phyloP scores from a whole-genome alignment of 2,113 vertebrate genomes.

The Heliornis fulica region DNA sequence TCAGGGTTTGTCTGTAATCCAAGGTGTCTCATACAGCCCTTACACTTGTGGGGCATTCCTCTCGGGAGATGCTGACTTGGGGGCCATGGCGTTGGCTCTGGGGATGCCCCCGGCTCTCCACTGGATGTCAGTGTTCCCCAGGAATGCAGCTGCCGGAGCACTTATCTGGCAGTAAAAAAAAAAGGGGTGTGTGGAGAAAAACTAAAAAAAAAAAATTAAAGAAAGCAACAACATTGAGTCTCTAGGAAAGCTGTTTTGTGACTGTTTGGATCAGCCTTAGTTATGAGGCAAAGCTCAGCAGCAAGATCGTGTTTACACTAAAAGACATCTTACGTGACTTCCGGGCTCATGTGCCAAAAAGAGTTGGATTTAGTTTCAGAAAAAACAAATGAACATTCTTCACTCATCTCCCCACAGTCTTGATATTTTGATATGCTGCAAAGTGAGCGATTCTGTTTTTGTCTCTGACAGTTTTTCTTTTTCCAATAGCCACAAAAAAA shows the following conservation, averaged over 20 bases:
- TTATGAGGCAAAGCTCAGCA: slow-evolving; percentile 42
- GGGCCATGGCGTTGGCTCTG: slow-evolving; percentile 2
- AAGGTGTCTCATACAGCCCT: background rate
- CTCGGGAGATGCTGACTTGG: background rate
- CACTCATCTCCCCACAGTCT: slow-evolving; percentile 41
- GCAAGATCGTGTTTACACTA: slow-evolving; percentile 56
- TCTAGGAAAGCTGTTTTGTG: slow-evolving; percentile 63
- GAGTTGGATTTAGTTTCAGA: slow-evolving; percentile 70
- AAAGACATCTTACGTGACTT: slow-evolving; percentile 58
- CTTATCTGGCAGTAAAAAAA: slow-evolving; percentile 74
- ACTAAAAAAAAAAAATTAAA: slow-evolving; percentile 14
- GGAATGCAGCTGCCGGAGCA: slow-evolving; percentile 66
- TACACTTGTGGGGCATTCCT: background rate
- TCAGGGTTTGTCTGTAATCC: background rate
- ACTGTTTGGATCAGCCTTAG: slow-evolving; percentile 20
- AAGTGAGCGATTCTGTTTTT: slow-evolving; percentile 1
- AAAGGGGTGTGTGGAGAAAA: rapidly evolving
- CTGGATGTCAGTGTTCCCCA: slow-evolving; percentile 82
- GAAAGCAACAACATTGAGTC: slow-evolving; percentile 19
- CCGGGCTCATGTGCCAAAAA: slow-evolving; percentile 30
- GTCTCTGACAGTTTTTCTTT: slow-evolving; percentile 34
- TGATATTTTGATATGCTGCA: slow-evolving; percentile 46
- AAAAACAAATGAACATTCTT: slow-evolving; percentile 64
- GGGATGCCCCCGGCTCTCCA: slow-evolving; percentile 67
- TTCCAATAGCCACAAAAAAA: slow-evolving; percentile 55